Percentiles rank a stretch among this genome's conserved stretches.
phyloP scores from a whole-genome alignment of 1,140 invertebrate genomes.

The Ptiloglossa arizonensis region DNA sequence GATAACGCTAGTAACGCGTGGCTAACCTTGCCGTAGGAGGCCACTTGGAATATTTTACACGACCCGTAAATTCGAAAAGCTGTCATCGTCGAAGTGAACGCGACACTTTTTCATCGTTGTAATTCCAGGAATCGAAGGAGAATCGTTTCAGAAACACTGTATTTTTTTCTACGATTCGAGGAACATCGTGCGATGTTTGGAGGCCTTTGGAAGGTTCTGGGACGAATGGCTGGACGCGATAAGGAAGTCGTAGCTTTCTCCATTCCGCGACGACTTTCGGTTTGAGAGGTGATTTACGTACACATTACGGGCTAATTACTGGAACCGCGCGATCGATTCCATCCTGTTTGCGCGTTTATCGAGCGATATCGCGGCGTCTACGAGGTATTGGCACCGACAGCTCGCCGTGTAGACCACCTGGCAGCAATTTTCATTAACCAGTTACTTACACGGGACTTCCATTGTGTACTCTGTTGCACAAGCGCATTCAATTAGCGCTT shows the following conservation, averaged over 20 bases:
- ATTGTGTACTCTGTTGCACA: not conserved
- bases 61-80: too few relatives aligned
- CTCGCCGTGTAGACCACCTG: too few relatives aligned
- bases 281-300: slow-evolving; percentile 2
- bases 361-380: not conserved
- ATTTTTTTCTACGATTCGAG: not conserved
- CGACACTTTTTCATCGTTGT: too few relatives aligned
- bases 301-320: not conserved
- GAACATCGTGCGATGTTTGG: not conserved
- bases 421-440: slow-evolving; percentile 24
- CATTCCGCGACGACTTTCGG: not conserved
- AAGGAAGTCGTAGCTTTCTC: slow-evolving; percentile 33
- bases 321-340: not conserved
- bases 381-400: too few relatives aligned
- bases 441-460: slow-evolving; percentile 16
- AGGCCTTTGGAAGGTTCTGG: not conserved
- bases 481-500: slow-evolving; percentile 7
- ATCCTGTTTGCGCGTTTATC: not conserved
- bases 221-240: slow-evolving; percentile 15
- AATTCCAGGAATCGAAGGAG: too few relatives aligned
- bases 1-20: too few relatives aligned
- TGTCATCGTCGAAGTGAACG: too few relatives aligned
- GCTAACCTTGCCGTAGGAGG: too few relatives aligned
- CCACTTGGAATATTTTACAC: too few relatives aligned
- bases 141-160: too few relatives aligned